Evolutionary conservation across 2,113 vertebrate species (phyloP).

Genomic region (Nothoprocta pentlandii): DNA sequence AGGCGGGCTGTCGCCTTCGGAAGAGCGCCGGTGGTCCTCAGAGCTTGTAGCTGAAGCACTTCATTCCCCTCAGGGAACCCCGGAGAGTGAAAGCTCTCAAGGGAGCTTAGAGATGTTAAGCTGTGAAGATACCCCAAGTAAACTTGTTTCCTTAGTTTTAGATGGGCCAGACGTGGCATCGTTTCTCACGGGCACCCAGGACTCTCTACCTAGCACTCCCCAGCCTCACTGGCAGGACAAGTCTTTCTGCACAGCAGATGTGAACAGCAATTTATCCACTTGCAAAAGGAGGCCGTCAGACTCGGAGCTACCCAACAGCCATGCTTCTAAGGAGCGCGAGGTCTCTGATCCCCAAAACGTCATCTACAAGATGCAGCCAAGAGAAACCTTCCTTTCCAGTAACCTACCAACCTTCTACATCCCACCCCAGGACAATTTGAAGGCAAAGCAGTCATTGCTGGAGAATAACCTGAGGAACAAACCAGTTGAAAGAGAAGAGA

Average conservation of each 20-base stretch:
- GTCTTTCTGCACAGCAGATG: constrained; percentile 52
- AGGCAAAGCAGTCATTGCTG: constrained; percentile 49
- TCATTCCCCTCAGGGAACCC: constrained; percentile 87
- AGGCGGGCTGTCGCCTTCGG: constrained; percentile 85
- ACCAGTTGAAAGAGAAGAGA: constrained; percentile 49
- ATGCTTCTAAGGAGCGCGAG: not conserved
- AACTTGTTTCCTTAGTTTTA: constrained; percentile 43
- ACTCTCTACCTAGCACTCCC: constrained; percentile 52
- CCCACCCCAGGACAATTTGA: constrained; percentile 78
- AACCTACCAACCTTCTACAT: constrained; percentile 91
- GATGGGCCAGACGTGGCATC: constrained; percentile 68
- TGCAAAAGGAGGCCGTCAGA: constrained; percentile 30
- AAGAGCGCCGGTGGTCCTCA: constrained; percentile 87
- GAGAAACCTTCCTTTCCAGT: constrained; percentile 78
- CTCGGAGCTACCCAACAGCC: constrained; percentile 52
- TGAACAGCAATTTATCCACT: not conserved
- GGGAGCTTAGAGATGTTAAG: constrained; percentile 91
- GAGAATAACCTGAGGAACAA: constrained; percentile 73
- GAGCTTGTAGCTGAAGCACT: constrained; percentile 84
- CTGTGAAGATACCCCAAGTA: constrained; percentile 83
- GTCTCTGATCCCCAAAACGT: constrained; percentile 27
- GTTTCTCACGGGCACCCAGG: not conserved
- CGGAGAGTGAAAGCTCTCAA: constrained; percentile 93
- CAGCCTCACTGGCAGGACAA: constrained; percentile 53
- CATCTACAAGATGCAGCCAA: constrained; percentile 52